Conservation (phyloP, 2,113 vertebrate genomes). For the Salvelinus alpinus region DNA sequence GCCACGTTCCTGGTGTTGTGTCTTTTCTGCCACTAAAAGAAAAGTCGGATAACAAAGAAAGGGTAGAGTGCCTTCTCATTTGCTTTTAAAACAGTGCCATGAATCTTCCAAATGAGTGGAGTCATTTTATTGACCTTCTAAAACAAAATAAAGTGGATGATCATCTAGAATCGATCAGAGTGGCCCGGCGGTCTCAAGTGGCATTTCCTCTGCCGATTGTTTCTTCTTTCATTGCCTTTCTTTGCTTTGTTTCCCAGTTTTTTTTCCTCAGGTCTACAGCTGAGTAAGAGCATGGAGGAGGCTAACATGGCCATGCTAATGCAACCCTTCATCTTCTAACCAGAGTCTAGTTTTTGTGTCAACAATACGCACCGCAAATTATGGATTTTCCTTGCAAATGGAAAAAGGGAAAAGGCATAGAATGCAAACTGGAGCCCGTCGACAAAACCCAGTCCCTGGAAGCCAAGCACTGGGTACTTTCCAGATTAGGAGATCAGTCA, state of each 20-base stretch:
- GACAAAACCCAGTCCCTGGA: constrained; percentile 44
- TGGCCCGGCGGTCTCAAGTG: constrained; percentile 38
- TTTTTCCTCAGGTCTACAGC: constrained; percentile 13
- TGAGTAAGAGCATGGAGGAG: constrained; percentile 26
- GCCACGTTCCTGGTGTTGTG: background rate
- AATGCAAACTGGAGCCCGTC: constrained; percentile 24
- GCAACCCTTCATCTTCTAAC: constrained; percentile 55
- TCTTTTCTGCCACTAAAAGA: background rate
- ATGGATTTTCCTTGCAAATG: constrained; percentile 52
- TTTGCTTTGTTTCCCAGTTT: background rate
- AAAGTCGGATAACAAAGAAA: background rate
- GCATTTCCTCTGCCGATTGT: constrained; percentile 50
- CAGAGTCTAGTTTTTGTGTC: constrained; percentile 11
- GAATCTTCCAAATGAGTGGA: constrained; percentile 18
- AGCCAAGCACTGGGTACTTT: constrained; percentile 64
- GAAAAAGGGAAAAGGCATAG: constrained; percentile 32
- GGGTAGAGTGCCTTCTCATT: constrained; percentile 22
- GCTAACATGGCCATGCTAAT: constrained; percentile 49
- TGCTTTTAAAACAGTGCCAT: constrained; percentile 23
- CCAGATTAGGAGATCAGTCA: constrained; percentile 74
- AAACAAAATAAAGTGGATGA: constrained; percentile 58
- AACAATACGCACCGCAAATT: background rate
- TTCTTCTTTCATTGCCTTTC: constrained; percentile 24
- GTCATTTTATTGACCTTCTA: constrained; percentile 59
- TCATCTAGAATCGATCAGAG: constrained; percentile 61